Evolutionary conservation across 2,797 vertebrate genomes (phyloP).

Genomic region (Rallus crepitans): DNA sequence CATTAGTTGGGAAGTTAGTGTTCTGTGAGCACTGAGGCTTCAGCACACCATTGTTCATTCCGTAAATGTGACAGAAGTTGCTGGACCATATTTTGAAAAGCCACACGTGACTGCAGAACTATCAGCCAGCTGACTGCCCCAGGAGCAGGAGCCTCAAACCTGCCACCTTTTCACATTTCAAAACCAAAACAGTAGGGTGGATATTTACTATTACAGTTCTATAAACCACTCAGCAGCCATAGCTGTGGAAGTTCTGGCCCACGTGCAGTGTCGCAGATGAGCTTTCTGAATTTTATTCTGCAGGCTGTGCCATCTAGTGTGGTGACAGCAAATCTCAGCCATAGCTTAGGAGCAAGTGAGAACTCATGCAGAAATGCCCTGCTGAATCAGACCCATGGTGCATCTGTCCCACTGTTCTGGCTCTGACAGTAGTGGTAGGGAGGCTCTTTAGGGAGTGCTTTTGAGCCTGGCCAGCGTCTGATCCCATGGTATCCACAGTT

Average conservation of each 20-base stretch:
- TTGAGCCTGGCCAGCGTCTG: background rate
- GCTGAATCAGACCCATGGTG: background rate
- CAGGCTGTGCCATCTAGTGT: conserved; percentile 35
- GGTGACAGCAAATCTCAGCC: background rate
- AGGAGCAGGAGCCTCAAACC: background rate
- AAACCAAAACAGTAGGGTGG: background rate
- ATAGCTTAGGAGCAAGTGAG: background rate
- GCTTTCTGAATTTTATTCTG: background rate
- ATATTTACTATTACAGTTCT: background rate
- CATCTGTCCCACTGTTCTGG: rapidly evolving
- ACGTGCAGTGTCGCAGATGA: rapidly evolving
- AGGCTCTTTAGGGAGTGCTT: background rate
- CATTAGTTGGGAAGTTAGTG: background rate
- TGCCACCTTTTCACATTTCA: background rate
- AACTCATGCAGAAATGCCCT: background rate
- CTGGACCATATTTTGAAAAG: background rate
- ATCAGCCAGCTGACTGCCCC: background rate
- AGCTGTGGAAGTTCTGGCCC: background rate
- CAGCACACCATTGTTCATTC: background rate
- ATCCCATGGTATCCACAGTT: background rate
- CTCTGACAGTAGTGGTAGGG: background rate
- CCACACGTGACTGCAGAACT: background rate
- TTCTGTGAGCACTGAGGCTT: background rate
- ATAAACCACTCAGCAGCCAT: background rate
- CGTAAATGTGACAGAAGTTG: background rate